Conservation (phyloP, 2,113 vertebrate genomes). For the Psettodes erumei region DNA sequence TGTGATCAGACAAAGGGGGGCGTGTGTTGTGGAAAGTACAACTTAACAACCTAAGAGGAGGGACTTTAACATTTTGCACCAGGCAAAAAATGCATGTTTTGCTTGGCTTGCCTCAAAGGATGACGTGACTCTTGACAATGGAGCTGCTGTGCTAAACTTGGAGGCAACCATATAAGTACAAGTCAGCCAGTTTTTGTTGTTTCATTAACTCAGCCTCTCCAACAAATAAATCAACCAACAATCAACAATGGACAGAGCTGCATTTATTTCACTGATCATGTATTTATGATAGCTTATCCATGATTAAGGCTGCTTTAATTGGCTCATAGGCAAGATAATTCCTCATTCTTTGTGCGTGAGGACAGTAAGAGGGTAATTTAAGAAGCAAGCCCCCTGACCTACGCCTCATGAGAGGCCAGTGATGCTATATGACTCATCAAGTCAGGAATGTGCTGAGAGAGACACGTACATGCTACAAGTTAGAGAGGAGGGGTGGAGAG, state of each 20-base stretch:
- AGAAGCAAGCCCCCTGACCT: slow-evolving; percentile 15
- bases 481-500: slow-evolving; percentile 28
- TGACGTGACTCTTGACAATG: slow-evolving; percentile 64
- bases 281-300: background rate
- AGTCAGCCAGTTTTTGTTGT: slow-evolving; percentile 28
- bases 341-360: slow-evolving; percentile 12
- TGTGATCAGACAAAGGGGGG: background rate
- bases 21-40: slow-evolving; percentile 44
- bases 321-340: background rate
- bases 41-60: slow-evolving; percentile 34
- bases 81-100: slow-evolving; percentile 38
- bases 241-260: slow-evolving; percentile 28
- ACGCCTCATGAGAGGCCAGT: slow-evolving; percentile 42
- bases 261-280: background rate
- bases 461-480: slow-evolving; percentile 72
- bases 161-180: slow-evolving; percentile 60
- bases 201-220: slow-evolving; percentile 4
- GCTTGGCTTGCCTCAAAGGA: slow-evolving; percentile 52
- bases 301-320: background rate
- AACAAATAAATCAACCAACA: background rate
- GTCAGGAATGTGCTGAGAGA: slow-evolving; percentile 75
- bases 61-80: slow-evolving; percentile 27
- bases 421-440: slow-evolving; percentile 62
- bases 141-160: slow-evolving; percentile 61
- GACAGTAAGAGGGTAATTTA: background rate